Base-by-base conservation (phyloP, 2,888 invertebrate species). In the Ischnus inquisitorius region DNA sequence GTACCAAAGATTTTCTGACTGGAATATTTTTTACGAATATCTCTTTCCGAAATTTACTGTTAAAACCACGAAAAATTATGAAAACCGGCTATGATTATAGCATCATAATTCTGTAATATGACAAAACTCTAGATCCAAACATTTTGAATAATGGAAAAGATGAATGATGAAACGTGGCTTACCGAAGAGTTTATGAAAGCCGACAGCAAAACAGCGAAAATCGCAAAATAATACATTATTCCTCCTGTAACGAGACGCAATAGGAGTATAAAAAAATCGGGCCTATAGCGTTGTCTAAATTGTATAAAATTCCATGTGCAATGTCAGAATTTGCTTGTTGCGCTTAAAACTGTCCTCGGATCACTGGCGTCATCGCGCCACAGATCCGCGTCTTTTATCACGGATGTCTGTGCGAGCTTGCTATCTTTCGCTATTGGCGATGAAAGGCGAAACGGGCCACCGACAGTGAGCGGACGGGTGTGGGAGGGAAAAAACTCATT, bases 331-430 rank as follows among this genome's bases (percentile, higher is more conserved):
- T 28, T 48, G 48, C 25, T 69, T 8, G 10, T 64, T 16, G n/a
- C 65, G 39, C 48, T 34, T 48, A 3, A 14, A 72, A 72, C 46
- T 57, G 69, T 46, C 51, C 34, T 77, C 41, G 83, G 77, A 78
- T 34, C 34, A 34, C 34, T 34, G 34, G 4, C 34, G 34, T 4
- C 1, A 8, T 34, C 34, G 34, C 34, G 34, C 34, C 34, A 8
- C 34, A 5, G 34, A 34, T 10, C 62, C 72, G 65, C 48, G 72
- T 69, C 83, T 84, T 84, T 84, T 84, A 84, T 84, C 60, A 28
- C 22, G 25, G 34, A 64, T 4, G 41, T 28, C n/a, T 28, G 41
- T 19, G 14, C 14, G 67, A 14, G 14, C 1, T 25, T 3, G 22
- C 57, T 43, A 43, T 60, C 74, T 34, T 68, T 41, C 12, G 60